phyloP scores from a whole-genome alignment of 2,113 vertebrate genomes.

The Hippotragus niger region DNA sequence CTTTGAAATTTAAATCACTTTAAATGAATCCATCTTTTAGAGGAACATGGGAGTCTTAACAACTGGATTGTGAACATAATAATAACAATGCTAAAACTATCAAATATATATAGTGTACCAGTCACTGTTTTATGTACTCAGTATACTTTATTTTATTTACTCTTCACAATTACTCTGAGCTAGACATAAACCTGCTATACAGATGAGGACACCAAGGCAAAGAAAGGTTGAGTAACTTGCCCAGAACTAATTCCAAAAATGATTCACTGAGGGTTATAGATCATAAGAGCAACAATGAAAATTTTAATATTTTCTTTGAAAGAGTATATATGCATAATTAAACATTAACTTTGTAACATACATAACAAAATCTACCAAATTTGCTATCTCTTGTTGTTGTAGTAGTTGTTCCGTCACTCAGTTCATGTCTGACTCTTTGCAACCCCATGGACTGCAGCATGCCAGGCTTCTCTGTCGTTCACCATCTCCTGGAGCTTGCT shows the following conservation, averaged over 20 bases:
- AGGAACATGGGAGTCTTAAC: background rate
- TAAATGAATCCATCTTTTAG: background rate
- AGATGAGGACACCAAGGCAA: background rate
- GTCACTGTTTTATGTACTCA: background rate
- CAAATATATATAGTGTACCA: background rate
- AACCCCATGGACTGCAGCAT: background rate
- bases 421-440: background rate
- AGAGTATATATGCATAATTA: background rate
- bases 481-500: background rate
- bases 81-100: background rate
- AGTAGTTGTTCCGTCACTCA: background rate
- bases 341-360: background rate
- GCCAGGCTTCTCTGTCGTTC: background rate
- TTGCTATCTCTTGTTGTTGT: background rate
- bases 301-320: background rate
- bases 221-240: background rate
- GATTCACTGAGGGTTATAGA: background rate
- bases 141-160: background rate
- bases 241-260: background rate
- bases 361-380: background rate
- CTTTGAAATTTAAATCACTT: slow-evolving; percentile 22
- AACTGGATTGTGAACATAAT: background rate
- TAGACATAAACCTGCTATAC: background rate
- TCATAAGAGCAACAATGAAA: background rate
- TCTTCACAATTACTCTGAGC: background rate